A percentile compares a stretch with the other conserved stretches of the same genome.
Conservation (phyloP, 1,140 invertebrate genomes). For the Holcopasites calliopsidis region DNA sequence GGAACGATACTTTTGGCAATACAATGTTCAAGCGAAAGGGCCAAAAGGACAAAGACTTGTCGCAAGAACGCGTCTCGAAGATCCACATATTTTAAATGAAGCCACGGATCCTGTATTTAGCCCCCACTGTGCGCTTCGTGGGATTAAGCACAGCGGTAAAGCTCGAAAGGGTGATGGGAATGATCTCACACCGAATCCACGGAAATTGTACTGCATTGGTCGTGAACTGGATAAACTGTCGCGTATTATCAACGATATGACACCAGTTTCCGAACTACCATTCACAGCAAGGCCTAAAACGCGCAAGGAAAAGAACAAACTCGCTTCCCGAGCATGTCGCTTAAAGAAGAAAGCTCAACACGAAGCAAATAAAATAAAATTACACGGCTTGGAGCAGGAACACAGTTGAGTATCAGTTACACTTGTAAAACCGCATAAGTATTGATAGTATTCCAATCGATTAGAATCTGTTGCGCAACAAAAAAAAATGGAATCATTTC, state of each 20-base stretch:
- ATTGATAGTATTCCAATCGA: too few relatives aligned
- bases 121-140: constrained; percentile 91
- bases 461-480: too few relatives aligned
- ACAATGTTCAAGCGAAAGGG: constrained; percentile 99
- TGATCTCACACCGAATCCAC: constrained; percentile 96
- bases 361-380: constrained; percentile 96
- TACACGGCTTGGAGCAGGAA: constrained; percentile 95
- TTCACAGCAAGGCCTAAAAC: constrained; percentile 94
- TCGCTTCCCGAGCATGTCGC: constrained; percentile 96
- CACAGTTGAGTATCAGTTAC: constrained; percentile 85
- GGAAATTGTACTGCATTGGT: constrained; percentile 94
- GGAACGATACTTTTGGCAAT: constrained; percentile 98
- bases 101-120: constrained; percentile 96
- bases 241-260: constrained; percentile 96
- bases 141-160: constrained; percentile 96
- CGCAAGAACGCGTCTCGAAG: constrained; percentile 89
- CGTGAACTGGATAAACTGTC: constrained; percentile 95
- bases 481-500: too few relatives aligned
- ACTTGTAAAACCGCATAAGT: too few relatives aligned
- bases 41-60: constrained; percentile 95
- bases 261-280: constrained; percentile 95
- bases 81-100: constrained; percentile 95
- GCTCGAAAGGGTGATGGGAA: constrained; percentile 98
- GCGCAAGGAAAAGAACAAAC: constrained; percentile 98
- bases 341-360: constrained; percentile 97